These are phyloP conservation scores for Menidia beryllina DNA, from an alignment of 2,113 vertebrate species.

Conservation along the genomic window DNA sequence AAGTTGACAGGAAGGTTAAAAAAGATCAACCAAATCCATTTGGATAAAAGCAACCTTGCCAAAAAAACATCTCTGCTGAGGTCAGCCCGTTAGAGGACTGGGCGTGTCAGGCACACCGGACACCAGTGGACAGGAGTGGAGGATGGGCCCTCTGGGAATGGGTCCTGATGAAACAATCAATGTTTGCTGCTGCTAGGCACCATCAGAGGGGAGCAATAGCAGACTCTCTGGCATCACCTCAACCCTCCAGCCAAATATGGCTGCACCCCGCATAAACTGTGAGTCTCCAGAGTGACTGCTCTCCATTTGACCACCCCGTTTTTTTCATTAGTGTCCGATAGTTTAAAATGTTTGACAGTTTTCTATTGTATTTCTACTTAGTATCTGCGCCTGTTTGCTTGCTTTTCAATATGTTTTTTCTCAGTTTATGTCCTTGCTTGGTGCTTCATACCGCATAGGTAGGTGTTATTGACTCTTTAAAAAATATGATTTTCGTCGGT, in stretches of 20 bases:
- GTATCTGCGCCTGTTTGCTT: background rate
- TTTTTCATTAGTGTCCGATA: constrained; percentile 1
- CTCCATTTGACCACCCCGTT: constrained; percentile 1
- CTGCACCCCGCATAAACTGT: constrained; percentile 38
- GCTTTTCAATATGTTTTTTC: background rate
- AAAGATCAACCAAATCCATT: background rate
- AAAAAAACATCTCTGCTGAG: background rate
- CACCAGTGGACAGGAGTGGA: constrained; percentile 26
- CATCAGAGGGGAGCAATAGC: constrained; percentile 15
- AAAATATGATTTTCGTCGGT: no score
- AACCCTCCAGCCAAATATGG: constrained; percentile 31
- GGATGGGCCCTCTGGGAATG: constrained; percentile 28
- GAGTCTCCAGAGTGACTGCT: constrained; percentile 18
- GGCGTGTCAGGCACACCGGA: constrained; percentile 32
- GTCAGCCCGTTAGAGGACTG: background rate
- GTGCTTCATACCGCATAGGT: no score
- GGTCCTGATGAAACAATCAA: constrained; percentile 53
- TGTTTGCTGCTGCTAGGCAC: constrained; percentile 51
- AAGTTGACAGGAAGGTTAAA: background rate
- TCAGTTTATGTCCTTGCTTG: background rate
- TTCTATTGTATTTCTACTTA: background rate
- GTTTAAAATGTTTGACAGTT: constrained; percentile 2
- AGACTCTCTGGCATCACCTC: constrained; percentile 50
- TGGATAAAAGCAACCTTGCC: background rate
- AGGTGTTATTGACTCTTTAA: no score